phyloP scores from a whole-genome alignment of 2,113 vertebrate genomes.

The Catharus minimus region DNA sequence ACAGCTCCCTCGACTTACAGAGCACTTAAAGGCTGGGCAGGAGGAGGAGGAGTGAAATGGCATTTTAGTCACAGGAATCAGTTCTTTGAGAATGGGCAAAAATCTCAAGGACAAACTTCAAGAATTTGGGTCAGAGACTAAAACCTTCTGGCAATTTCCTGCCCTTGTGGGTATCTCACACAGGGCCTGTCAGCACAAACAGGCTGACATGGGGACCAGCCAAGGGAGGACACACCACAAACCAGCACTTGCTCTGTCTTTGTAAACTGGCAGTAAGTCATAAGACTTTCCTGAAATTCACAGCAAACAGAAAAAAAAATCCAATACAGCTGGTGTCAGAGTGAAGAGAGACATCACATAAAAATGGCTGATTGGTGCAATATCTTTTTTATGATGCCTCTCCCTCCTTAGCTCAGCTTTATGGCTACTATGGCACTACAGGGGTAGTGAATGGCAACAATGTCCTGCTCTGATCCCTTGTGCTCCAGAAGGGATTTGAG shows the following conservation, averaged over 20 bases:
- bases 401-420: background rate
- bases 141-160: background rate
- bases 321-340: background rate
- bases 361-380: background rate
- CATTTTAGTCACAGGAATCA: background rate
- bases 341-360: background rate
- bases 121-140: background rate
- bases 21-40: background rate
- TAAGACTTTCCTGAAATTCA: background rate
- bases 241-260: background rate
- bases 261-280: background rate
- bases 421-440: background rate
- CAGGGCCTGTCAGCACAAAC: background rate
- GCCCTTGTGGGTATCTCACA: background rate
- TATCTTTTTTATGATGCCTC: background rate
- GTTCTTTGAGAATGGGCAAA: background rate
- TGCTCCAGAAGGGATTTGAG: background rate
- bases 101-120: background rate
- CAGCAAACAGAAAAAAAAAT: background rate
- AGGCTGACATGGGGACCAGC: background rate
- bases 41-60: background rate
- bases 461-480: background rate
- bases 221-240: background rate
- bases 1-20: background rate
- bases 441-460: background rate